phyloP scores from a whole-genome alignment of 2,797 vertebrate genomes.

The Macroramphosus scolopax region DNA sequence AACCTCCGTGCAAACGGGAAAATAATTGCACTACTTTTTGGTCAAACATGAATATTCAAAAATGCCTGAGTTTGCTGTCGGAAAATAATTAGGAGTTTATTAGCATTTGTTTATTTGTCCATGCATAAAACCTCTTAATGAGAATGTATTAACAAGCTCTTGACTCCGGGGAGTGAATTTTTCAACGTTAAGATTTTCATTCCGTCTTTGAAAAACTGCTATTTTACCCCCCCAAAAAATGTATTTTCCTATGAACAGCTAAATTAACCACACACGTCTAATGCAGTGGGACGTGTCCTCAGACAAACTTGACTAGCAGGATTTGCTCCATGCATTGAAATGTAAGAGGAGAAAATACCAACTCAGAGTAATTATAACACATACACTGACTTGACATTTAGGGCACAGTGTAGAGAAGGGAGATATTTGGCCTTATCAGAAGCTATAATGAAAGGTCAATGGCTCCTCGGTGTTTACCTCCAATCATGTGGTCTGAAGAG shows the following conservation, averaged over 20 bases:
- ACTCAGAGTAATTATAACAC: slow-evolving; percentile 72
- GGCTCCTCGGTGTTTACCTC: slow-evolving; percentile 75
- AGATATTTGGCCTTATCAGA: slow-evolving; percentile 78
- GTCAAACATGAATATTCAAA: slow-evolving; percentile 77
- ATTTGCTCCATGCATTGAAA: slow-evolving; percentile 70
- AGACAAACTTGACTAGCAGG: slow-evolving; percentile 44
- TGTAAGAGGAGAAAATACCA: slow-evolving; percentile 72
- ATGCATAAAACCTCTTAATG: slow-evolving; percentile 76
- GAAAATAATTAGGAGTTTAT: slow-evolving; percentile 78
- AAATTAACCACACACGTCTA: slow-evolving; percentile 53
- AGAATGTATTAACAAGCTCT: slow-evolving; percentile 72
- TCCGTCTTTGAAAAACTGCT: slow-evolving; percentile 51
- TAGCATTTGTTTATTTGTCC: slow-evolving; percentile 80
- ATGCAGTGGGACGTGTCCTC: slow-evolving; percentile 55
- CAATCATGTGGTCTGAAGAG: slow-evolving; percentile 72
- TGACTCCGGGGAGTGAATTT: slow-evolving; percentile 60
- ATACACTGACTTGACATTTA: slow-evolving; percentile 79
- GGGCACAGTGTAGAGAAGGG: slow-evolving; percentile 64
- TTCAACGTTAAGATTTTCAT: slow-evolving; percentile 41
- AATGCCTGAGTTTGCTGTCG: slow-evolving; percentile 56
- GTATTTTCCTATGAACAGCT: slow-evolving; percentile 39
- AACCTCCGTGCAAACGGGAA: slow-evolving; percentile 46
- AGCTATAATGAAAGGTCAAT: slow-evolving; percentile 79
- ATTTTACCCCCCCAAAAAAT: slow-evolving; percentile 15
- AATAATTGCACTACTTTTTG: slow-evolving; percentile 62